Conservation (phyloP, 2,113 vertebrate species). For the Campylorhamphus procurvoides region DNA sequence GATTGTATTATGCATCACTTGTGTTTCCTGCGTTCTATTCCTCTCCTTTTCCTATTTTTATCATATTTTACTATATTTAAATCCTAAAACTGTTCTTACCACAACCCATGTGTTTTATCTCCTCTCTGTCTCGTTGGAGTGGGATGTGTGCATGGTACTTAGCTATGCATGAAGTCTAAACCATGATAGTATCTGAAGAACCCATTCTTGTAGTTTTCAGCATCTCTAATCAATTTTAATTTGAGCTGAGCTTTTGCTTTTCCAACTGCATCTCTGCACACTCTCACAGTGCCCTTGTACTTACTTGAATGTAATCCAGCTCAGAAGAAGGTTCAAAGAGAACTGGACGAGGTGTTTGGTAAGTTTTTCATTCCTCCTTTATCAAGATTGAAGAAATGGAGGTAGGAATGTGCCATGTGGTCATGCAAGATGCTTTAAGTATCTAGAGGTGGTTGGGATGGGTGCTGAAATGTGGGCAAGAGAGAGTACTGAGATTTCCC, state of each 20-base stretch:
- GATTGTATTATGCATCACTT: background rate
- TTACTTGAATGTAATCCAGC: slow-evolving; percentile 83
- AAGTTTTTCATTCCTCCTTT: background rate
- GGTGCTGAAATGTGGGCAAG: background rate
- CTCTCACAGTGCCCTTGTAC: slow-evolving; percentile 47
- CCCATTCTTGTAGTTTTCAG: background rate
- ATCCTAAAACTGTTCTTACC: background rate
- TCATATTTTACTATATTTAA: background rate
- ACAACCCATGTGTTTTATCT: background rate
- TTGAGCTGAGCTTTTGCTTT: background rate
- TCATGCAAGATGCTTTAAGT: background rate
- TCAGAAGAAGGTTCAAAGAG: slow-evolving; percentile 81
- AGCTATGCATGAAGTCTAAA: rapidly evolving
- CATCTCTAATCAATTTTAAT: background rate
- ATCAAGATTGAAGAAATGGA: background rate
- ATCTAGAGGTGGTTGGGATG: background rate
- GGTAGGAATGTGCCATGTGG: background rate
- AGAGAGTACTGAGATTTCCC: background rate
- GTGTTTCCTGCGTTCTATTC: background rate
- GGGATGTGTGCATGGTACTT: background rate
- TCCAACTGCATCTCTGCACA: background rate
- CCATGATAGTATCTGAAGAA: background rate
- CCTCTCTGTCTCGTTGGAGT: background rate
- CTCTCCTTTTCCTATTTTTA: background rate
- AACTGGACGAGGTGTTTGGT: slow-evolving; percentile 90